Evolutionary conservation across 2,888 invertebrate genomes (phyloP).

Genomic region (Dryobota labecula): DNA sequence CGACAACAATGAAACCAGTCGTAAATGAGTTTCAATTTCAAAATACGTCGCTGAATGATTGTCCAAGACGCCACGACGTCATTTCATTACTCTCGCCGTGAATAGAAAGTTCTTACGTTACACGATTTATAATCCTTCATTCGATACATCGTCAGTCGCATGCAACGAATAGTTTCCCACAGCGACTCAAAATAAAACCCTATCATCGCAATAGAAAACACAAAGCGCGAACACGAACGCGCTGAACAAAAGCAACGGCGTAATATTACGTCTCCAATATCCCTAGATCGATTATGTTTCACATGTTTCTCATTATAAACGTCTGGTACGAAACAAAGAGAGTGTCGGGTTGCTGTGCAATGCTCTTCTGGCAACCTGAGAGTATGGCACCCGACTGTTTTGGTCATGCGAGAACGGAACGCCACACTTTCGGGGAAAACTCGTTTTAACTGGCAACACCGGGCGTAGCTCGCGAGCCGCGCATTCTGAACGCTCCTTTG

Average conservation of each 20-base stretch:
- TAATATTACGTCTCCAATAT: constrained; percentile 84
- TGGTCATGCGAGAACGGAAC: constrained; percentile 83
- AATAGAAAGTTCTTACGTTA: constrained; percentile 62
- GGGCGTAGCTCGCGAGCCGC: constrained; percentile 57
- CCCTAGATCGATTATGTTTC: constrained; percentile 87
- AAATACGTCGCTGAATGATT: constrained; percentile 29
- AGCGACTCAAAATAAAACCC: constrained; percentile 71
- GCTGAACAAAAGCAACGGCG: constrained; percentile 77
- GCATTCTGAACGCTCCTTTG: constrained; percentile 71
- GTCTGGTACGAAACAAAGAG: constrained; percentile 88
- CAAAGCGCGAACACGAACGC: constrained; percentile 71
- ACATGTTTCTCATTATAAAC: constrained; percentile 89
- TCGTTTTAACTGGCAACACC: constrained; percentile 78
- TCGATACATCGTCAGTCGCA: constrained; percentile 53
- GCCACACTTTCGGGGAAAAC: constrained; percentile 81
- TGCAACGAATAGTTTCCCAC: constrained; percentile 68
- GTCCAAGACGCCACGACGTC: constrained; percentile 34
- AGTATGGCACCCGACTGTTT: constrained; percentile 76
- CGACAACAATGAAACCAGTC: constrained; percentile 32
- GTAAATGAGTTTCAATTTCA: constrained; percentile 40
- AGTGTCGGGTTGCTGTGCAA: constrained; percentile 83
- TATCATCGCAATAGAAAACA: constrained; percentile 73
- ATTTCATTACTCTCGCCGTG: constrained; percentile 41
- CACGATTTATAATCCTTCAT: constrained; percentile 54
- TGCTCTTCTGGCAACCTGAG: constrained; percentile 81